Evolutionary conservation across 2,888 invertebrate species (phyloP), one percentile per base, ranked within the genome.

Genomic region (Phasia obesa): DNA sequence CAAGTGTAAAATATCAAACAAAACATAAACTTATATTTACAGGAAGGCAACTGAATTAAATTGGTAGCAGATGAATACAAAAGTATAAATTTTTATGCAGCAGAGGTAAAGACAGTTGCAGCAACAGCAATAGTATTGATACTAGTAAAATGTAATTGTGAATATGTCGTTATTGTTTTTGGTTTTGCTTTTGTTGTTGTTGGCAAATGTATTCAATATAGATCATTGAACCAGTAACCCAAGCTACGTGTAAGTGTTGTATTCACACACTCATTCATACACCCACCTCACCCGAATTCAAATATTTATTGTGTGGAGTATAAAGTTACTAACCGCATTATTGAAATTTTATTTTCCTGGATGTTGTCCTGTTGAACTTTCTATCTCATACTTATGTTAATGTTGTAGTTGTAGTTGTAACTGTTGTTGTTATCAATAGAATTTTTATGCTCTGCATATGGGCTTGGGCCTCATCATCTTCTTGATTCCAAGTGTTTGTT

Each of bases 151-250:
- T 27, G 15, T 47, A 19, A 57, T 81, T 81, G 75, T 71, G 59
- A 75, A 65, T 59, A 73, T 73, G 27, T 67, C 65, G 4, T 15
- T 49, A 55, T 62, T 57, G 25, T 53, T 44, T 23, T 27, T 62
- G 6, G 47, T 27, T 2, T 31, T 64, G 55, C 35, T 11, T 31
- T 55, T 57, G 60, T 62, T 62, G 55, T 49, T 51, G 65, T 76
- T 81, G 67, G 65, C 67, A 59, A 60, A 60, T 62, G 70, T 79
- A 55, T 76, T 76, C 65, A 65, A 76, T 76, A 71, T 53, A 60
- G 83, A 79, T 79, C 83, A 67, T 79, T 83, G 83, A 83, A 83
- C 83, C 62, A 79, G 67, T 79, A 83, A 83, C 79, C 83, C 71
- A 51, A 19, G 71, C 65, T 55, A 65, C n/a, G 7, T 35, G 35